phyloP scores from a whole-genome alignment of 2,888 invertebrate species.

The Allophyes oxyacanthae region DNA sequence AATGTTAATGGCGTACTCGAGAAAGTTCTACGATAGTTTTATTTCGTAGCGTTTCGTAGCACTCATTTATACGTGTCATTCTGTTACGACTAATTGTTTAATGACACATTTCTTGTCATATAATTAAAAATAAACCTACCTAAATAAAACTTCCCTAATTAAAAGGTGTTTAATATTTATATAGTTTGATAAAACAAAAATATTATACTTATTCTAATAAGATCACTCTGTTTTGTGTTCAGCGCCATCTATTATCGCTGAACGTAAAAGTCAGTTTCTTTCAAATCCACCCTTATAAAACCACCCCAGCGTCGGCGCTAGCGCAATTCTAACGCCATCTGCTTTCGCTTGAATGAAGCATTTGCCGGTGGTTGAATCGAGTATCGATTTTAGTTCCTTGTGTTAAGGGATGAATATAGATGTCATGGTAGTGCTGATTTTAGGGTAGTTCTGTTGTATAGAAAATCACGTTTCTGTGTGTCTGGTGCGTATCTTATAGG shows the following conservation, averaged over 20 bases:
- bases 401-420: constrained; percentile 71
- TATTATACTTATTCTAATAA: not conserved
- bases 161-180: no score
- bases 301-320: constrained; percentile 46
- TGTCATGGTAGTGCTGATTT: constrained; percentile 59
- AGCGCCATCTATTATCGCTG: constrained; percentile 45
- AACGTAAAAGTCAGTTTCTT: constrained; percentile 8
- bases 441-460: constrained; percentile 28
- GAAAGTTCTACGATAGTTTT: constrained; percentile 37
- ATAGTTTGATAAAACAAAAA: no score
- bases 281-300: constrained; percentile 36
- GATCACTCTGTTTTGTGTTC: not conserved
- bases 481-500: no score
- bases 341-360: constrained; percentile 34
- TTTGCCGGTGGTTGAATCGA: constrained; percentile 38
- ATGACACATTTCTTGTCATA: not conserved
- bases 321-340: constrained; percentile 71
- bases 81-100: constrained; percentile 21
- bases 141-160: no score
- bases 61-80: constrained; percentile 27
- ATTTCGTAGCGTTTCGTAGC: constrained; percentile 29
- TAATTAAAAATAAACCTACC: no score
- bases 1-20: constrained; percentile 34
- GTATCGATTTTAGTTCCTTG: constrained; percentile 66
- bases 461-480: not conserved